Percentiles rank a stretch among this genome's conserved stretches.
phyloP scores from a whole-genome alignment of 2,797 vertebrate genomes.

The Ateles fusciceps region DNA sequence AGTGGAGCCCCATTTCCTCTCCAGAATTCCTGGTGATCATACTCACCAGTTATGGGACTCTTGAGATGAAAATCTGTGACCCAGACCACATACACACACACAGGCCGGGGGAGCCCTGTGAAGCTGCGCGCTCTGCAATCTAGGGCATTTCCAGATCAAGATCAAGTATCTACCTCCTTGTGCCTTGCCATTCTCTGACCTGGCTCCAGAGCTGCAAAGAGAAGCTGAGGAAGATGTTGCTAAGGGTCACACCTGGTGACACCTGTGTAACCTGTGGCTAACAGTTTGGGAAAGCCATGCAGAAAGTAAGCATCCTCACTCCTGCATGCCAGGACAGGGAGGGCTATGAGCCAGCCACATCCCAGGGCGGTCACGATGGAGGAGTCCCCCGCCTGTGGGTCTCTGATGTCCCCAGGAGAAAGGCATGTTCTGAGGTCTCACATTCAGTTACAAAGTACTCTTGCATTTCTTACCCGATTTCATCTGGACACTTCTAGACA shows the following conservation, averaged over 20 bases:
- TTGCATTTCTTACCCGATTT: background rate
- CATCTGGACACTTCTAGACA: fast-evolving
- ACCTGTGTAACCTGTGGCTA: background rate
- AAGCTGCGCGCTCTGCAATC: background rate
- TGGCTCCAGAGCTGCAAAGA: background rate
- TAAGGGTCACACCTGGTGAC: background rate
- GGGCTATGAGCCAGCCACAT: fast-evolving
- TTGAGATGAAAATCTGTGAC: background rate
- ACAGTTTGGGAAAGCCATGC: background rate
- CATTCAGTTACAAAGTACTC: background rate
- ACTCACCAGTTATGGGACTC: background rate
- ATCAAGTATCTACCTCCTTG: background rate
- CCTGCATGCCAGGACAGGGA: background rate
- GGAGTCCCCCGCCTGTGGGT: background rate
- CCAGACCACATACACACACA: fast-evolving
- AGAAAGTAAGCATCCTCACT: background rate
- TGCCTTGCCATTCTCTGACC: background rate
- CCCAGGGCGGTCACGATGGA: fast-evolving
- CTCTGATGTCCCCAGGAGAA: background rate
- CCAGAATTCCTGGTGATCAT: slow-evolving; percentile 28
- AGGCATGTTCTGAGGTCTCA: background rate
- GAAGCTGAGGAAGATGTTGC: background rate
- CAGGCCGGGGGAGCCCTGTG: fast-evolving
- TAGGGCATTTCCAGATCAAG: background rate
- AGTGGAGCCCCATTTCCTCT: slow-evolving; percentile 20